Conservation (phyloP, 1,140 invertebrate species). For the Zaprionus africanus region DNA sequence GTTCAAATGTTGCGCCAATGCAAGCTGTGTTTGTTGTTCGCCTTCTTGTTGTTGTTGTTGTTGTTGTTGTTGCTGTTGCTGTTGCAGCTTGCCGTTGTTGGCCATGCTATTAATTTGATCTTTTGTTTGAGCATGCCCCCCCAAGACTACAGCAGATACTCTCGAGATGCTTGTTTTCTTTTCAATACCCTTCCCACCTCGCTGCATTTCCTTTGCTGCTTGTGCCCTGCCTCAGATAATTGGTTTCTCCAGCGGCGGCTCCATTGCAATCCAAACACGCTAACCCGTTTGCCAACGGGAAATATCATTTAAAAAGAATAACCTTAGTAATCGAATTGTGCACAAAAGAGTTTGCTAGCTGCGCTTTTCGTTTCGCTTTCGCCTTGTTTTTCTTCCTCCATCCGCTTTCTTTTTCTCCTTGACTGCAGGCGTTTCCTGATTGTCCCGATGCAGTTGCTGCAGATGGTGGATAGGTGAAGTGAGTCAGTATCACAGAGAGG, state of each 20-base stretch:
- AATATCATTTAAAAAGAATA: slow-evolving; percentile 79
- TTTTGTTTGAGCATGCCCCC: slow-evolving; percentile 63
- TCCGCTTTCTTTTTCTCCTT: background rate
- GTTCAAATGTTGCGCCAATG: slow-evolving; percentile 69
- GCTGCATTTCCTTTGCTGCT: slow-evolving; percentile 58
- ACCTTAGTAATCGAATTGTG: slow-evolving; percentile 79
- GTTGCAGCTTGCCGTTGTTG: slow-evolving; percentile 30
- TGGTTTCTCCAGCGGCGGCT: slow-evolving; percentile 53
- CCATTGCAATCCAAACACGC: slow-evolving; percentile 46
- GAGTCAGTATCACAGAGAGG: too few relatives aligned
- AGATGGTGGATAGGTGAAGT: background rate
- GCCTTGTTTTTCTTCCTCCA: background rate
- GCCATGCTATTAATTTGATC: slow-evolving; percentile 74
- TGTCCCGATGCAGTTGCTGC: background rate
- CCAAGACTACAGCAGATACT: slow-evolving; percentile 29
- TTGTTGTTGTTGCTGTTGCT: slow-evolving; percentile 17
- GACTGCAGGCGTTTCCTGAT: background rate
- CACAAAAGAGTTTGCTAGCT: slow-evolving; percentile 68
- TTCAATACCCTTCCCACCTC: slow-evolving; percentile 9
- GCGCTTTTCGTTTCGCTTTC: slow-evolving; percentile 35
- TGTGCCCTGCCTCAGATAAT: slow-evolving; percentile 63
- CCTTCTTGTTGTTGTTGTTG: background rate
- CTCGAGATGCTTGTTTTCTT: slow-evolving; percentile 34
- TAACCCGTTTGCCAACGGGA: slow-evolving; percentile 45
- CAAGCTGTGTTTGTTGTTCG: slow-evolving; percentile 63